These are phyloP conservation scores for Musca vetustissima DNA, from an alignment of 1,140 invertebrate species.

Conservation along the genomic window DNA sequence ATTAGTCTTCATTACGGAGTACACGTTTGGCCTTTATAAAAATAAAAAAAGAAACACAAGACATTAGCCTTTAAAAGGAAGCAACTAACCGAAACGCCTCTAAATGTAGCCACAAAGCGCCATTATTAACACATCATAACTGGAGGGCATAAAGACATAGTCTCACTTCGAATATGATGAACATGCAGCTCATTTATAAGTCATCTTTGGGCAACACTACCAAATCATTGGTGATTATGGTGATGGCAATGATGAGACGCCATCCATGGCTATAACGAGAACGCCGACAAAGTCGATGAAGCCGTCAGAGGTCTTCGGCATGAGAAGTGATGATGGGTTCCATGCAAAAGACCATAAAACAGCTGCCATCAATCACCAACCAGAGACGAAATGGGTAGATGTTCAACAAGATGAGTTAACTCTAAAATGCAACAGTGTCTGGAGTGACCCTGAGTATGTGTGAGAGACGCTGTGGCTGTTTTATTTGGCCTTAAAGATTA, in stretches of 20 bases:
- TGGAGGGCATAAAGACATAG: slow-evolving; percentile 7
- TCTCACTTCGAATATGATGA: neutral
- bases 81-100: slow-evolving; percentile 15
- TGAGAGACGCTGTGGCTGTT: neutral
- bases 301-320: neutral
- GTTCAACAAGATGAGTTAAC: slow-evolving; percentile 11
- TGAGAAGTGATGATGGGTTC: slow-evolving; percentile 25
- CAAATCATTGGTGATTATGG: slow-evolving; percentile 17
- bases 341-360: slow-evolving; percentile 6
- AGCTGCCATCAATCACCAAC: slow-evolving; percentile 20
- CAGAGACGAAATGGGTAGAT: neutral
- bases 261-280: slow-evolving; percentile 29
- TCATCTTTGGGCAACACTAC: slow-evolving; percentile 34
- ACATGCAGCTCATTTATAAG: slow-evolving; percentile 6
- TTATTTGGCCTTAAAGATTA: neutral
- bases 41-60: slow-evolving; percentile 8
- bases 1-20: no score
- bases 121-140: slow-evolving; percentile 27
- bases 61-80: slow-evolving; percentile 27
- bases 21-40: no score
- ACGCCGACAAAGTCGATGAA: slow-evolving; percentile 14
- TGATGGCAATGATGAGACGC: neutral
- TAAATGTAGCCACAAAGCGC: slow-evolving; percentile 13
- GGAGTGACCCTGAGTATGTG: neutral
- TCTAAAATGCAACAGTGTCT: slow-evolving; percentile 6